Percentiles rank a stretch among this genome's conserved stretches.
These are phyloP conservation scores for Geodia barretti DNA, from an alignment of 37 sponge, comb jelly and placozoan species.

Conservation along the genomic window DNA sequence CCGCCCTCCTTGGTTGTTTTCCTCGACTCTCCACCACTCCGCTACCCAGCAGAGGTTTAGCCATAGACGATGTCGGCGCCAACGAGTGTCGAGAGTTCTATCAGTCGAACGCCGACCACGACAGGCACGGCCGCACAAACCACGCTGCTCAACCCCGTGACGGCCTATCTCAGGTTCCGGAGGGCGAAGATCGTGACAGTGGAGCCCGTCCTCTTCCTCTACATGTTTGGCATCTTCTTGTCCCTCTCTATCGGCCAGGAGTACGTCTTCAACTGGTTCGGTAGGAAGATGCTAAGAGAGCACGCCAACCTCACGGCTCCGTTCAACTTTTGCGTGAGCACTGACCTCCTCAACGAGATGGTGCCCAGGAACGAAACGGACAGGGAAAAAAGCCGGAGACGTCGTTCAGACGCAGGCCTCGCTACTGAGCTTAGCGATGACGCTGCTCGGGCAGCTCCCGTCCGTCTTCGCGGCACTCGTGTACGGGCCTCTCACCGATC, in stretches of 20 bases:
- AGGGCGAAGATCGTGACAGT: constrained; percentile 14
- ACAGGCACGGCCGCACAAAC: no score
- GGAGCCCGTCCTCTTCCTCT: constrained; percentile 33
- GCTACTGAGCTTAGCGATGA: not conserved
- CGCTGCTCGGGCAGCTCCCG: constrained; percentile 25
- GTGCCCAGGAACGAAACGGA: not conserved
- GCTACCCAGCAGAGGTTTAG: no score
- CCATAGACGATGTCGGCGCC: no score
- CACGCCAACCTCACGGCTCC: not conserved
- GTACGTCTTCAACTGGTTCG: constrained; percentile 18
- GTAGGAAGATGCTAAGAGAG: not conserved
- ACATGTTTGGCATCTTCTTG: constrained; percentile 10
- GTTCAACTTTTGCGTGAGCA: constrained; percentile 15
- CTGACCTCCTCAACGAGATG: not conserved
- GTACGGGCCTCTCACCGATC: constrained; percentile 53
- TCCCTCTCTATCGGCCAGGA: constrained; percentile 15
- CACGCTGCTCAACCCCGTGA: not conserved
- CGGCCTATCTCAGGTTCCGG: not conserved
- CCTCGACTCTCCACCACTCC: no score
- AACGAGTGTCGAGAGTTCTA: no score
- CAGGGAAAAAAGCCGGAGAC: not conserved
- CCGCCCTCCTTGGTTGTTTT: no score
- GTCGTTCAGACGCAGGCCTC: not conserved
- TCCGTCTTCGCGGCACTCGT: constrained; percentile 33
- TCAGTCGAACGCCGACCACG: no score